Conservation (phyloP, 2,113 vertebrate species). For the Periophthalmus modestus region DNA sequence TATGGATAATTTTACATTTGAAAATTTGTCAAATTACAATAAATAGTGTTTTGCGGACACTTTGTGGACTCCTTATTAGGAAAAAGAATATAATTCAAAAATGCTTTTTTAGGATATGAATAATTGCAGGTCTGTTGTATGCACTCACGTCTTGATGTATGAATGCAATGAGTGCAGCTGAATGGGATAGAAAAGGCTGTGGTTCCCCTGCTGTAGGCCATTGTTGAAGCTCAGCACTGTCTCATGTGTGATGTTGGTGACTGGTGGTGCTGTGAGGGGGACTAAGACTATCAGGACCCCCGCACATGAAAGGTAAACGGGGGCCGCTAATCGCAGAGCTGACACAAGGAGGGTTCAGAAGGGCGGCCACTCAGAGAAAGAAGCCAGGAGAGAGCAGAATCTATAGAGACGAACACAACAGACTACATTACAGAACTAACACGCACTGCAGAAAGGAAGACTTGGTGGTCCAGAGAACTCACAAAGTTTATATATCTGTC, state of each 20-base stretch:
- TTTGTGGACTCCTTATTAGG: background rate
- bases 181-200: slow-evolving; percentile 65
- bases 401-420: slow-evolving; percentile 52
- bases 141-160: slow-evolving; percentile 47
- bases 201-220: slow-evolving; percentile 64
- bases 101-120: background rate
- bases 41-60: background rate
- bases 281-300: slow-evolving; percentile 68
- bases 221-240: slow-evolving; percentile 70
- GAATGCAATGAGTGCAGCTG: slow-evolving; percentile 64
- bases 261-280: slow-evolving; percentile 21
- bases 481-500: background rate
- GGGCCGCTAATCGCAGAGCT: slow-evolving; percentile 67
- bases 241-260: slow-evolving; percentile 40
- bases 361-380: slow-evolving; percentile 76
- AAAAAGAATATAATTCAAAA: background rate
- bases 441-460: slow-evolving; percentile 54
- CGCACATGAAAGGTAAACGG: slow-evolving; percentile 75
- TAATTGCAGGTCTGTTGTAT: slow-evolving; percentile 20
- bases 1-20: background rate
- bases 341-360: slow-evolving; percentile 72
- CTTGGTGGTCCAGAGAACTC: slow-evolving; percentile 66
- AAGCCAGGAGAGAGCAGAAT: slow-evolving; percentile 61
- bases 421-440: slow-evolving; percentile 70
- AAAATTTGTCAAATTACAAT: background rate